Percentiles rank a stretch among this genome's conserved stretches.
Conservation (phyloP, 64 coral and sea anemone genomes). For the Cladopsammia gracilis region DNA sequence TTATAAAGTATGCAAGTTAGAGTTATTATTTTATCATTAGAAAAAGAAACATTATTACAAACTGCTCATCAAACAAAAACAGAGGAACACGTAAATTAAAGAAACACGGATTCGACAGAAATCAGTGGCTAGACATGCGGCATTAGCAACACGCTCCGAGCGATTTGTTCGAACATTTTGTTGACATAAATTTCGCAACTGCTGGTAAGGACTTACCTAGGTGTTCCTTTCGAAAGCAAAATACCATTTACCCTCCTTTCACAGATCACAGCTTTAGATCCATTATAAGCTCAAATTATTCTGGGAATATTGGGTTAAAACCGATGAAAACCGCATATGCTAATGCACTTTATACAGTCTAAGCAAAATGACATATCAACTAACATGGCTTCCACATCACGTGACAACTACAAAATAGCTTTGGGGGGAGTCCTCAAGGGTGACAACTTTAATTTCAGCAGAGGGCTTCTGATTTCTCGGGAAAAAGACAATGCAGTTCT, state of each 20-base stretch:
- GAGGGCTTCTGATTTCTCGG: no score
- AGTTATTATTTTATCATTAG: slow-evolving; percentile 11
- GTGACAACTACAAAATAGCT: not conserved
- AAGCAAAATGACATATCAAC: not conserved
- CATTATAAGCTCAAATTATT: not conserved
- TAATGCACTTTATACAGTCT: not conserved
- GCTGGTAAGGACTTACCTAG: not conserved
- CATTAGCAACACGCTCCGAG: not conserved
- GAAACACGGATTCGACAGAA: not conserved
- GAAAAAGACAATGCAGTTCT: no score
- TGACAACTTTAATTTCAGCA: no score
- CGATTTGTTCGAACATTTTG: not conserved
- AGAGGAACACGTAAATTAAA: not conserved
- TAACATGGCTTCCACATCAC: slow-evolving; percentile 17
- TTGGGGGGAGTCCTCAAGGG: not conserved
- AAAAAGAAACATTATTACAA: not conserved
- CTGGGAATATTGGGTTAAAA: not conserved
- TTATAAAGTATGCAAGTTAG: not conserved
- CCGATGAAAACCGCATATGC: not conserved
- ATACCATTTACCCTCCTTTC: not conserved
- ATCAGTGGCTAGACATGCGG: no score
- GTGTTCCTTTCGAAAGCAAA: not conserved
- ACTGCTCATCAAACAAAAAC: not conserved
- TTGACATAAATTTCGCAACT: slow-evolving; percentile 19
- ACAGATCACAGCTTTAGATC: not conserved